Base-by-base conservation (phyloP, 53 echinoderm and acorn worm genomes). In the Paelopatides confundens region DNA sequence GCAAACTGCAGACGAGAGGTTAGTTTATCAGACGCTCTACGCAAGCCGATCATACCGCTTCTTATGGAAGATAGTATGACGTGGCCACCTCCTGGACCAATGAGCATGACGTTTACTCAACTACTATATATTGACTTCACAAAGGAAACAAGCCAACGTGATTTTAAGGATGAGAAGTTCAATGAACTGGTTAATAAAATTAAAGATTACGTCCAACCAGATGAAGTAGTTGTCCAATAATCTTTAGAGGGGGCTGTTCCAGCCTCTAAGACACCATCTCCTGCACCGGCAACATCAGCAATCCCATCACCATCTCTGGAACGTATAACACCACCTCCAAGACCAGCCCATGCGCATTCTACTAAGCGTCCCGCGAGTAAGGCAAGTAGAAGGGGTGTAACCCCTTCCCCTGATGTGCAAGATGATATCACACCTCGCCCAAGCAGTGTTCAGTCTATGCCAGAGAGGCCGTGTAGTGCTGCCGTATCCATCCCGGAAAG, bases 1-100 rank as follows among this genome's bases (percentile, higher is more conserved):
- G 96, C 96, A 36, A 96, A 96, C 90, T 96, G 96, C 85, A 90
- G 96, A 21, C 84, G 96, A 33, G 96, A 96, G 70, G 95, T 96
- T 17, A 95, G 96, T 65, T 93, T 96, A 39, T 91, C 96, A n/a
- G 96, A 96, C 82, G 95, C 95, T 29, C 93, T 96, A 15, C 91
- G 93, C 4, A 94, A 95, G 77, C 96, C 96, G 32, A 93, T 96
- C 90, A 93, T 96, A 18, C 96, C 95, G 14, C 77, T 96, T 4
- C 87, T 94, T 13, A 81, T 96, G 46, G 70, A 95, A 52, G 77
- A 89, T 33, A 58, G 85, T 21, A 95, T 95, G 93, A 87, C 94
- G 11, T 96, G 96, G 96, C 95, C 96, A 23, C 96, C 95, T 1
- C 93, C 95, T 77, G 96, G 96, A 9, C 96, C 96, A 65, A 96